Base-by-base conservation (phyloP, 2,888 invertebrate genomes). In the Cabera pusaria region DNA sequence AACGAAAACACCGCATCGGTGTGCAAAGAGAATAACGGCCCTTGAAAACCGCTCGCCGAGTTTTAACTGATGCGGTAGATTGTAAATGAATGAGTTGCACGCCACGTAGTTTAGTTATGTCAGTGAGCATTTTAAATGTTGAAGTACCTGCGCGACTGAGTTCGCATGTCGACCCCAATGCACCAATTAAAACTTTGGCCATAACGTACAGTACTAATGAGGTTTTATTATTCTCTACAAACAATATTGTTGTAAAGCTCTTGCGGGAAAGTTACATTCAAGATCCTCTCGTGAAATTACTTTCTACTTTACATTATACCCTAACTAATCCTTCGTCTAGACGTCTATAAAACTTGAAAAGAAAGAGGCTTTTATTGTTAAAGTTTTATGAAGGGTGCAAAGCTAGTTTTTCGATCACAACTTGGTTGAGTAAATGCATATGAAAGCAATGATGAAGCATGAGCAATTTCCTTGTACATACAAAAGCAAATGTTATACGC, bases 181-280 rank as follows among this genome's bases (percentile, higher is more conserved):
- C 60, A 52, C 63, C 70, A 72, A 74, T 78, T 79, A 74, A 77
- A 78, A 78, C 65, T 75, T 78, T 66, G 44, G 34, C 43, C 44
- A 42, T 49, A 41, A 41, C 40, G 46, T 41, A 31, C 33, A 34
- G 41, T 40, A 41, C 44, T 47, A 49, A 52, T 49, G 48, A 52
- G 50, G 37, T 44, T 53, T 50, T 49, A 44, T 51, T 38, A 40
- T 21, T 44, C 36, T 40, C 37, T 19, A 42, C 45, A 50, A 52
- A 46, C 48, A 46, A 44, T 48, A 48, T 50, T 44, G 46, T 44
- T 45, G 40, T 34, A 46, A 49, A 49, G 49, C 47, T 34, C 33
- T 49, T 23, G 44, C 24, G 31, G 34, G 36, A 40, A 38, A 43
- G 45, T 52, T 48, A 49, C 27, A 29, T 45, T 35, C 19, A 20